A percentile compares a stretch with the other conserved stretches of the same genome.
phyloP scores from a whole-genome alignment of 2,888 invertebrate species.

The Griposia aprilina region DNA sequence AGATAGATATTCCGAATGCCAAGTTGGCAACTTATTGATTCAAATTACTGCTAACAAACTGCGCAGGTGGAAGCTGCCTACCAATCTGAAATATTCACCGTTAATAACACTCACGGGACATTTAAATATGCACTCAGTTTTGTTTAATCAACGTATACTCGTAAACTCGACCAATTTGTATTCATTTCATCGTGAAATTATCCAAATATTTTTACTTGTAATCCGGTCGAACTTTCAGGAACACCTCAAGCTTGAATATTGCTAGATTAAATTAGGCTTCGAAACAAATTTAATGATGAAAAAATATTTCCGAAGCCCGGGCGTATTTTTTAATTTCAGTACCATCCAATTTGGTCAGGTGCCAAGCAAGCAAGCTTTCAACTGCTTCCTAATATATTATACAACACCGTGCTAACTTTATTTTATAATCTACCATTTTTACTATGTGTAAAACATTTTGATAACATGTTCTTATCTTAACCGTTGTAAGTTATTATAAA shows the following conservation, averaged over 20 bases:
- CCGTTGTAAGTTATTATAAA: background rate
- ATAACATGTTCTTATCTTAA: background rate
- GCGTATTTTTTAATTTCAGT: conserved; percentile 52
- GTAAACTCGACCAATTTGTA: conserved; percentile 36
- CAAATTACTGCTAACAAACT: conserved; percentile 11
- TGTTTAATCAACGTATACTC: conserved; percentile 21
- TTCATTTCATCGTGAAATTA: conserved; percentile 52
- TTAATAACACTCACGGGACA: conserved; percentile 26
- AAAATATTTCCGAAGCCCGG: conserved; percentile 21
- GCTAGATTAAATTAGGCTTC: background rate
- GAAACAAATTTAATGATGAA: conserved; percentile 33
- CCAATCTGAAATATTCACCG: conserved; percentile 6
- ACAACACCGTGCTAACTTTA: conserved; percentile 6
- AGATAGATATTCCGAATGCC: background rate
- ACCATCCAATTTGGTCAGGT: conserved; percentile 56
- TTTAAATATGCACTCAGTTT: conserved; percentile 34
- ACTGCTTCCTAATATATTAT: conserved; percentile 40
- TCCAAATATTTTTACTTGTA: conserved; percentile 10
- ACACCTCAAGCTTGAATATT: background rate
- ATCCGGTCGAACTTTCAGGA: conserved; percentile 4
- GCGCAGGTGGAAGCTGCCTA: conserved; percentile 9
- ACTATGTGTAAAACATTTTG: background rate
- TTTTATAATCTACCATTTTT: conserved; percentile 2
- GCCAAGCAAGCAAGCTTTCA: conserved; percentile 57
- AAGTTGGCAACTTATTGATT: conserved; percentile 13